Conservation (phyloP, 2,888 invertebrate species). For the Myathropa florea region DNA sequence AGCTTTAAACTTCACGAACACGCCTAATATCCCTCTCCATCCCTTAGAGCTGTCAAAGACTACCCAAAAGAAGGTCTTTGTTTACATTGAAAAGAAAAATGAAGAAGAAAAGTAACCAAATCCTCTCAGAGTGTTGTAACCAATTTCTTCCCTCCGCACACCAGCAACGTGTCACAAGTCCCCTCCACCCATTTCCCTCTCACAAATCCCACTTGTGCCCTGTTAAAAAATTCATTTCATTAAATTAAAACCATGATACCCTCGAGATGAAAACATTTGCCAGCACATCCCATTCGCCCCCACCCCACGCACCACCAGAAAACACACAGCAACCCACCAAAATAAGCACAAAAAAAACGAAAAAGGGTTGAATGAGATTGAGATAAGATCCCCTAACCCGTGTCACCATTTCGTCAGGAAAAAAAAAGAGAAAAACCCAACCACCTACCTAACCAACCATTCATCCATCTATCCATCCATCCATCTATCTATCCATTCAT, state of each 20-base stretch:
- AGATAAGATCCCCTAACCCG: slow-evolving; percentile 8
- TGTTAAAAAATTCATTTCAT: neutral
- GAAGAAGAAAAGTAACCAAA: neutral
- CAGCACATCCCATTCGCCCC: neutral
- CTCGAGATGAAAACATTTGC: neutral
- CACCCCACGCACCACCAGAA: neutral
- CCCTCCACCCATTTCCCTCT: neutral
- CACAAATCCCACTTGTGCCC: neutral
- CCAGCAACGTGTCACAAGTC: neutral
- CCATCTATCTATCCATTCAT: slow-evolving; percentile 8
- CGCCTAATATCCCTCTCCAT: neutral
- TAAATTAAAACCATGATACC: neutral
- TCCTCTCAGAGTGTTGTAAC: neutral
- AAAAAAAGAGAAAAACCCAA: neutral
- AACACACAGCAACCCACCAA: neutral
- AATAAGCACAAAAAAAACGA: neutral
- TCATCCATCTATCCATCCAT: neutral
- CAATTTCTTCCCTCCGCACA: neutral
- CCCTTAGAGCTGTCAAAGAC: neutral
- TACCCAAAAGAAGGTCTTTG: neutral
- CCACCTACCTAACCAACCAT: neutral
- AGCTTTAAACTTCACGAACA: neutral
- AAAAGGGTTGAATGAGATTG: slow-evolving; percentile 3
- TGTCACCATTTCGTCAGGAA: slow-evolving; percentile 15
- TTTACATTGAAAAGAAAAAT: neutral